Conservation (phyloP, 2,113 vertebrate species). For the Petrocephalus zakoni region DNA sequence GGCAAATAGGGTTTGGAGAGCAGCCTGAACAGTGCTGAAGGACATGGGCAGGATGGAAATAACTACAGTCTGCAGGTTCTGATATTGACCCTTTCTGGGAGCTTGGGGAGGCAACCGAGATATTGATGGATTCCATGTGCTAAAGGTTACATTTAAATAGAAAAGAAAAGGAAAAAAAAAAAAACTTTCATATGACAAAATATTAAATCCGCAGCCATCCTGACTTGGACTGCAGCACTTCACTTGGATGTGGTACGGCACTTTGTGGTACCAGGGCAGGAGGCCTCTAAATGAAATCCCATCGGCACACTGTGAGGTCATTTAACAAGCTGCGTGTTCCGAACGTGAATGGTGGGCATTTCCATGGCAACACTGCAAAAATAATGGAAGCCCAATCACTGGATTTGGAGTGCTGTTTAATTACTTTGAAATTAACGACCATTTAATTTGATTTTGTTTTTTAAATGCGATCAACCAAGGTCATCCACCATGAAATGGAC, state of each 20-base stretch:
- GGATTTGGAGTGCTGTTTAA: background rate
- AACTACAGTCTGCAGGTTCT: constrained; percentile 28
- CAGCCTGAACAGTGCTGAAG: constrained; percentile 14
- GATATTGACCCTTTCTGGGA: constrained; percentile 28
- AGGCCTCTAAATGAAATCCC: background rate
- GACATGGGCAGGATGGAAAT: constrained; percentile 17
- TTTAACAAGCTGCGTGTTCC: background rate
- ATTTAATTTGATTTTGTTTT: background rate
- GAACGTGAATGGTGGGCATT: background rate
- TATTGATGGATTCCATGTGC: constrained; percentile 31
- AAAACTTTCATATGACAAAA: constrained; percentile 20
- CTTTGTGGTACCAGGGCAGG: background rate
- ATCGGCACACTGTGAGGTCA: no score
- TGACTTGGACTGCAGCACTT: background rate
- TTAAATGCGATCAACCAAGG: constrained; percentile 15
- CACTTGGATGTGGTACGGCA: constrained; percentile 3
- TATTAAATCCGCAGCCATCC: background rate
- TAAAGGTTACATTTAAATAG: constrained; percentile 44
- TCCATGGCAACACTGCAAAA: background rate
- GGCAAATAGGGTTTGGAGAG: constrained; percentile 28
- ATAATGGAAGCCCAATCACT: background rate
- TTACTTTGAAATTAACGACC: background rate
- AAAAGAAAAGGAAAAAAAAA: constrained; percentile 8
- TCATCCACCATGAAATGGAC: background rate
- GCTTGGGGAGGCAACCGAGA: constrained; percentile 21